A percentile compares a stretch with the other conserved stretches of the same genome.
Conservation (phyloP, 1,140 invertebrate species). For the Cepaea nemoralis region DNA sequence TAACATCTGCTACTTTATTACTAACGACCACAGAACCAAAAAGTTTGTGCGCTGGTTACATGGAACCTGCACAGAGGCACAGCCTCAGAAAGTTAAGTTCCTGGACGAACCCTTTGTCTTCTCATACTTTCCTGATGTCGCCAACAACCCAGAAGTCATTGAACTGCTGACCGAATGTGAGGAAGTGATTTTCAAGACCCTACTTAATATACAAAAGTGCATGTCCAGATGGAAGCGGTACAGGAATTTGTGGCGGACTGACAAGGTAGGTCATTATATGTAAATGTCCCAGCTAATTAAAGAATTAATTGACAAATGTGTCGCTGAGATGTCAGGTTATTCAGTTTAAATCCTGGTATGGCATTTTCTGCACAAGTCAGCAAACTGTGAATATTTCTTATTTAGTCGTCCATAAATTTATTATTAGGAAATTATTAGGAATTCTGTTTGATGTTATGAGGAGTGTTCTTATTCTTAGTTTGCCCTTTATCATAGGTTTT, state of each 20-base stretch:
- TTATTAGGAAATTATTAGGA: too few relatives aligned
- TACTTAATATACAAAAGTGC: conserved; percentile 77
- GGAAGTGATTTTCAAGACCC: conserved; percentile 67
- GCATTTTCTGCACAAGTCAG: too few relatives aligned
- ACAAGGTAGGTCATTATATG: conserved; percentile 24
- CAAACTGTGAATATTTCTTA: too few relatives aligned
- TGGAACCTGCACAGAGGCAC: conserved; percentile 81
- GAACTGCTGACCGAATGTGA: conserved; percentile 73
- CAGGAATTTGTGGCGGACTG: conserved; percentile 82
- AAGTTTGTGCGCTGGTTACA: conserved; percentile 85
- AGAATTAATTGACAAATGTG: too few relatives aligned
- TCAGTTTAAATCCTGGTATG: too few relatives aligned
- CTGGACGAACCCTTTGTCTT: conserved; percentile 74
- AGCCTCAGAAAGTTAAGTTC: conserved; percentile 74
- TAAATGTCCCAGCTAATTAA: too few relatives aligned
- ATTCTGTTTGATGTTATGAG: too few relatives aligned
- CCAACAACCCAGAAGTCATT: conserved; percentile 78
- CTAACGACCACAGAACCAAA: conserved; percentile 74
- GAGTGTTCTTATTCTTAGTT: too few relatives aligned
- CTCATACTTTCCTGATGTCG: conserved; percentile 83
- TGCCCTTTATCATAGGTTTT: too few relatives aligned
- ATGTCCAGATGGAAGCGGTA: conserved; percentile 83
- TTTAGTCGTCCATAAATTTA: too few relatives aligned
- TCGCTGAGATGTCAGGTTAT: too few relatives aligned
- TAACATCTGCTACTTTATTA: too few relatives aligned